Conservation (phyloP, 2,797 vertebrate species). For the Eutrigla gurnardus region DNA sequence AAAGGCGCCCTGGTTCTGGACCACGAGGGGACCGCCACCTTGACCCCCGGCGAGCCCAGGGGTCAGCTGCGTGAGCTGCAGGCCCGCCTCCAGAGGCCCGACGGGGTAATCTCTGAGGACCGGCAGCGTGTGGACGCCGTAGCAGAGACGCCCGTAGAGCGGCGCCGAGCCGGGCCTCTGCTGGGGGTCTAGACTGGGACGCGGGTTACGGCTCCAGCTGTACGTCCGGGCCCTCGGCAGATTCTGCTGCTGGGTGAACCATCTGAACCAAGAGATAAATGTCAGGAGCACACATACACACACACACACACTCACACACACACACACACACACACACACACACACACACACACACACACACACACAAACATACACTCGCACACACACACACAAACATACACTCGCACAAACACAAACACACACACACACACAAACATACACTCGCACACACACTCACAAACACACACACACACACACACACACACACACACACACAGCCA, state of each 20-base stretch:
- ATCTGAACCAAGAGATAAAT: conserved; percentile 78
- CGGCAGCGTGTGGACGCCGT: conserved; percentile 82
- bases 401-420: too few species aligned
- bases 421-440: too few species aligned
- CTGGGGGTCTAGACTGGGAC: conserved; percentile 67
- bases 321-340: too few species aligned
- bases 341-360: too few species aligned
- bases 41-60: conserved; percentile 58
- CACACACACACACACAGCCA: too few species aligned
- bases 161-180: conserved; percentile 78
- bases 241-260: conserved; percentile 82
- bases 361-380: too few species aligned
- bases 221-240: conserved; percentile 75
- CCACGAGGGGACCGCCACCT: conserved; percentile 39
- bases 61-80: conserved; percentile 74
- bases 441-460: too few species aligned
- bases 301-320: conserved; percentile 21
- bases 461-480: too few species aligned
- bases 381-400: too few species aligned
- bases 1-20: conserved; percentile 66
- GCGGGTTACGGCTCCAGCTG: conserved; percentile 79
- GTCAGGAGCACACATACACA: conserved; percentile 46
- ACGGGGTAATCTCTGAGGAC: conserved; percentile 71
- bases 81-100: conserved; percentile 70
- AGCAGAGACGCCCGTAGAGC: conserved; percentile 81